A percentile compares a stretch with the other conserved stretches of the same genome.
These are phyloP conservation scores for Heliconius congener DNA, from an alignment of 1,140 invertebrate species.

Conservation along the genomic window DNA sequence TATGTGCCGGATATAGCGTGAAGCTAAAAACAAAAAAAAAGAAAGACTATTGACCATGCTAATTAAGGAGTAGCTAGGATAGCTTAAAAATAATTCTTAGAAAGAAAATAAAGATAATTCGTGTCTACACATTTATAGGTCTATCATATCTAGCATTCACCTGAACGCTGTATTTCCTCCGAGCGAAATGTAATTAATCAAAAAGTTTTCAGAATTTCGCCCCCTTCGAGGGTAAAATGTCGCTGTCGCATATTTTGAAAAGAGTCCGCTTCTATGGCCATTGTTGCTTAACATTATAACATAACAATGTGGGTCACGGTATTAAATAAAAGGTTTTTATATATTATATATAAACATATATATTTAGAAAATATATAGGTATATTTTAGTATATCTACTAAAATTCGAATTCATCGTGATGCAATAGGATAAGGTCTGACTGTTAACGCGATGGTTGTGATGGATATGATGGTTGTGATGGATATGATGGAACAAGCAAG, in stretches of 20 bases:
- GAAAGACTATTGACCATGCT: too few relatives aligned
- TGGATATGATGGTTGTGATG: too few relatives aligned
- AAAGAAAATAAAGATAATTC: background rate
- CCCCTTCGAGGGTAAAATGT: constrained; percentile 37
- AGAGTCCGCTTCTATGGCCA: constrained; percentile 29
- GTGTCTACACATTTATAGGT: constrained; percentile 41
- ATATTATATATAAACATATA: background rate
- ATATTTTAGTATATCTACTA: background rate
- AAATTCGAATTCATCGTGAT: background rate
- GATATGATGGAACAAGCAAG: too few relatives aligned
- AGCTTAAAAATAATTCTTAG: background rate
- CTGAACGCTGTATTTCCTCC: constrained; percentile 71
- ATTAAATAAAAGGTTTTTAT: background rate
- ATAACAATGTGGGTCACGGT: constrained; percentile 9
- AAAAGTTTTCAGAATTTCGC: constrained; percentile 64
- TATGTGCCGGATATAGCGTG: too few relatives aligned
- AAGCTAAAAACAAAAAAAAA: too few relatives aligned
- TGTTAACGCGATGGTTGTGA: too few relatives aligned
- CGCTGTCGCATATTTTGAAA: constrained; percentile 38
- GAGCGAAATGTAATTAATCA: constrained; percentile 76
- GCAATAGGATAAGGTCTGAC: too few relatives aligned
- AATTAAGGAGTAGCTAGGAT: background rate
- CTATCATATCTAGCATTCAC: constrained; percentile 53
- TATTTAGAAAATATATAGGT: background rate
- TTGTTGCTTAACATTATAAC: constrained; percentile 6